Percentiles rank a stretch among this genome's conserved stretches.
Conservation (phyloP, 2,113 vertebrate genomes). For the Lophochroa leadbeateri region DNA sequence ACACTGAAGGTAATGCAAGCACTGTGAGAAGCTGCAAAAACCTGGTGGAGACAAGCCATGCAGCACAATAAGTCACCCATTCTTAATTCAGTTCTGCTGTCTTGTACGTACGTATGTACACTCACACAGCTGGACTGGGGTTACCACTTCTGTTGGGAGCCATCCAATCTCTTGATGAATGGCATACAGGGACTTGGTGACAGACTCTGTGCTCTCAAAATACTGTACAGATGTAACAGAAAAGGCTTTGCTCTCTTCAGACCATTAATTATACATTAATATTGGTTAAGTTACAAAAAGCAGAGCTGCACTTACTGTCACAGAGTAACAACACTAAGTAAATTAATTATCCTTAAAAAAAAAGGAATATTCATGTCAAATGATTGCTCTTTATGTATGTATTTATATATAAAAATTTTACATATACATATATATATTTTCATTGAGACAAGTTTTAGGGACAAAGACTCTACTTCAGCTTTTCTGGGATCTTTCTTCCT, state of each 20-base stretch:
- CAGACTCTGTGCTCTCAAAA: neutral
- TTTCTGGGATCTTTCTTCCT: neutral
- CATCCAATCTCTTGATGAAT: neutral
- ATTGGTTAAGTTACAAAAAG: neutral
- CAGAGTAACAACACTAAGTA: neutral
- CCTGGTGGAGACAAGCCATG: neutral
- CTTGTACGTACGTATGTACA: accelerated
- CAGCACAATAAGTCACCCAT: neutral
- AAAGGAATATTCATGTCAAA: neutral
- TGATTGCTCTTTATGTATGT: neutral
- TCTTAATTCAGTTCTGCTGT: neutral
- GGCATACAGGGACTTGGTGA: neutral
- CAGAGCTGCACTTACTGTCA: neutral
- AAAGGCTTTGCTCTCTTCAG: neutral
- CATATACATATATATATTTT: neutral
- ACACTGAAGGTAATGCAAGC: neutral
- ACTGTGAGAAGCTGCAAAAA: neutral
- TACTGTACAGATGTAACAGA: neutral
- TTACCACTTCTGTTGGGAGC: neutral
- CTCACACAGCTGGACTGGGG: neutral
- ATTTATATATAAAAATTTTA: neutral
- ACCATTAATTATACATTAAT: neutral
- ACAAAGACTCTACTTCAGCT: neutral
- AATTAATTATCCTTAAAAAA: neutral
- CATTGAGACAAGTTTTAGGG: neutral